phyloP scores from a whole-genome alignment of 2,888 invertebrate genomes.

The Bimastos eiseni region DNA sequence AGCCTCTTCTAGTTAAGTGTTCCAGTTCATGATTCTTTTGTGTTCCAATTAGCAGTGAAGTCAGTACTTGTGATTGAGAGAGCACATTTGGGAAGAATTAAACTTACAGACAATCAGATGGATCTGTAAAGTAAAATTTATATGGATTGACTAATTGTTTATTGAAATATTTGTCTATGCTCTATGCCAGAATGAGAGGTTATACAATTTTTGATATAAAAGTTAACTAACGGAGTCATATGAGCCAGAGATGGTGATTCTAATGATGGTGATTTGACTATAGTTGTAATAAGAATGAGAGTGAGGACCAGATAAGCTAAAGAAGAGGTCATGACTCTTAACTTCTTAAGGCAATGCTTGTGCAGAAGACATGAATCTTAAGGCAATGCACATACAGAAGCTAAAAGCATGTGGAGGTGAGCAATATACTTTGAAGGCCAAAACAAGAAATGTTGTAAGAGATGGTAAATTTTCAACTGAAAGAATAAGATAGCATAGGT shows the following conservation, averaged over 20 bases:
- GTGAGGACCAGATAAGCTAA: too few species aligned
- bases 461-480: too few species aligned
- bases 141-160: neutral
- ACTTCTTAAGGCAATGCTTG: too few species aligned
- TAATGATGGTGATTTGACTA: too few species aligned
- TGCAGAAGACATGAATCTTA: too few species aligned
- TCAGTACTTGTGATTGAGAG: neutral
- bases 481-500: too few species aligned
- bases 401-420: too few species aligned
- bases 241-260: neutral
- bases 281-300: too few species aligned
- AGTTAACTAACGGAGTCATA: neutral
- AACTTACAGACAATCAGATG: neutral
- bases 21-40: neutral
- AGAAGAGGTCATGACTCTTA: too few species aligned
- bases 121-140: neutral
- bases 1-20: neutral
- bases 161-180: neutral
- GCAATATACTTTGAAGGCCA: too few species aligned
- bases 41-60: neutral
- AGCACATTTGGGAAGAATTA: neutral
- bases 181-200: neutral
- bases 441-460: too few species aligned
- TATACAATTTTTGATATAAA: neutral
- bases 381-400: too few species aligned